Conservation (phyloP, 2,113 vertebrate species). For the Entosphenus tridentatus region DNA sequence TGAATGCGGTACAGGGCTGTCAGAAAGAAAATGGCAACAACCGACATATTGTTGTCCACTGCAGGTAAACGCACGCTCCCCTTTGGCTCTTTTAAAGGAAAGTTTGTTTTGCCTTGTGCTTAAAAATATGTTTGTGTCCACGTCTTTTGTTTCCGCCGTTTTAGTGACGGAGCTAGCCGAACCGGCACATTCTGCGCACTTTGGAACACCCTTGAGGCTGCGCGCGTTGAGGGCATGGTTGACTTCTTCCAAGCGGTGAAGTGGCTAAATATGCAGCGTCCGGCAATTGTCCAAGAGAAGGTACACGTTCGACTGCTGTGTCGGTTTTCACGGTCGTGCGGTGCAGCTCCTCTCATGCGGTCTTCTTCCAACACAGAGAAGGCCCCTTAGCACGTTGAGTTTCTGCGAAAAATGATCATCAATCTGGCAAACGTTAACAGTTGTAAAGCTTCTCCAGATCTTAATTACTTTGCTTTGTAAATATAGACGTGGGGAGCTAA, state of each 20-base stretch:
- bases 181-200: constrained; percentile 61
- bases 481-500: no score
- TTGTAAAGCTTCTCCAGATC: no score
- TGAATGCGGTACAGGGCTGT: neutral
- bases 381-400: no score
- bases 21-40: neutral
- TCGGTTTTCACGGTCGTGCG: no score
- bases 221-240: constrained; percentile 48
- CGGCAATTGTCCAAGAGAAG: constrained; percentile 30
- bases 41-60: constrained; percentile 3
- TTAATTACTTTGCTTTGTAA: no score
- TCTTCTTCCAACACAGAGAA: no score
- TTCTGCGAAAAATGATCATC: no score
- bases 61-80: neutral
- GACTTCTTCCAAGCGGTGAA: constrained; percentile 77
- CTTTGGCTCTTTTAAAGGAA: no score
- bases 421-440: no score
- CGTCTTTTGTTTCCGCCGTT: constrained; percentile 5
- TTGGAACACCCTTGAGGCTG: constrained; percentile 60
- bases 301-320: constrained; percentile 17
- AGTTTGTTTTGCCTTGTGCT: no score
- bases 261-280: constrained; percentile 43
- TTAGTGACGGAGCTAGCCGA: constrained; percentile 53
- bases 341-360: no score
- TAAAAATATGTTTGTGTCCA: neutral